Percentiles rank a stretch among this genome's conserved stretches.
These are phyloP conservation scores for Labeo catla DNA, from an alignment of 2,113 vertebrate genomes.

Conservation along the genomic window DNA sequence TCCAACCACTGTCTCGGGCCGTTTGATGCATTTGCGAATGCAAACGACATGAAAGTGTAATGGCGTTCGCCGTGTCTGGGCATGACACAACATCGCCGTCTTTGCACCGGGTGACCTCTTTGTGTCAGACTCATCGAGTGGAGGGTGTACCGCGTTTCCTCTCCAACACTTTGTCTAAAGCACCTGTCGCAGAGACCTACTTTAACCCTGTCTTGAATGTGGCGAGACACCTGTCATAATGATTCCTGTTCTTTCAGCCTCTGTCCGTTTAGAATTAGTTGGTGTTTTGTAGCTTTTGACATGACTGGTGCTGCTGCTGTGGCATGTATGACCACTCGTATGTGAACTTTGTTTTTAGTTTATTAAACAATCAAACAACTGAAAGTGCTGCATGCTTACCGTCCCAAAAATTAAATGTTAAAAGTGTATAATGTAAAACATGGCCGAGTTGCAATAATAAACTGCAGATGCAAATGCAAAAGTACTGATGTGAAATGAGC, in stretches of 20 bases:
- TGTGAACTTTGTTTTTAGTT: background rate
- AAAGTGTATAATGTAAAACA: background rate
- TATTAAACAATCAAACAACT: too few species aligned
- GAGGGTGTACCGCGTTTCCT: slow-evolving; percentile 22
- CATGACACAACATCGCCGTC: slow-evolving; percentile 2
- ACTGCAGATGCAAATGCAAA: background rate
- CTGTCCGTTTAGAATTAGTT: background rate
- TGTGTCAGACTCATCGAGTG: slow-evolving; percentile 41
- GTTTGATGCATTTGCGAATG: slow-evolving; percentile 21
- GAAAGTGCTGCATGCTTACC: too few species aligned
- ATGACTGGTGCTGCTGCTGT: background rate
- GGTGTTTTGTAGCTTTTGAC: background rate
- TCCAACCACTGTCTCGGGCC: background rate
- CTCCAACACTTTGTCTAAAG: slow-evolving; percentile 43
- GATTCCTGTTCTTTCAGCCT: slow-evolving; percentile 27
- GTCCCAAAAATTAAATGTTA: background rate
- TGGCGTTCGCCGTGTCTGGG: background rate
- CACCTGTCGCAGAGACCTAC: slow-evolving; percentile 25
- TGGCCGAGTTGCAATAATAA: background rate
- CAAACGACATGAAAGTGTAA: slow-evolving; percentile 30
- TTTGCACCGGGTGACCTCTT: slow-evolving; percentile 39
- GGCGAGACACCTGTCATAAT: slow-evolving; percentile 44
- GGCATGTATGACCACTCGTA: background rate
- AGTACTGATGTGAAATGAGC: background rate
- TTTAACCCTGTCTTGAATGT: slow-evolving; percentile 36